Evolutionary conservation across 1,140 invertebrate species (phyloP), one percentile per base, ranked within the genome.

Genomic region (Drosophila pseudoobscura): DNA sequence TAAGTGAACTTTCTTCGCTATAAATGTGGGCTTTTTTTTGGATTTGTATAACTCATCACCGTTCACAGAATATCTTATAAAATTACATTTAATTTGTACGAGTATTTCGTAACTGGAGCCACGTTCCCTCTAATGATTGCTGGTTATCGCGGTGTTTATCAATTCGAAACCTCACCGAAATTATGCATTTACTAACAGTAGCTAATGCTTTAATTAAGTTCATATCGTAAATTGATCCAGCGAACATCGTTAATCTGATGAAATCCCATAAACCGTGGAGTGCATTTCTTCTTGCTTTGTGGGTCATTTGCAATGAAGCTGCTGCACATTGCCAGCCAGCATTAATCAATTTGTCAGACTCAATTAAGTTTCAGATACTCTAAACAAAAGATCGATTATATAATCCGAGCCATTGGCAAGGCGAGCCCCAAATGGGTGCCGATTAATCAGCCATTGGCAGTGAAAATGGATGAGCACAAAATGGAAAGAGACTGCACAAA

Each of bases 271-370:
- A 15, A 20, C 39, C 35, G 24, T 49, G 49, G 45, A 29, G 1
- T 50, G 65, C 35, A 56, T 49, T 68, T 56, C 35, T 43, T 29
- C 51, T 15, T 6, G 29, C 43, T 58, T 47, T 31, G 26, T 59
- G 13, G 44, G 56, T n/a, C 20, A 50, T 43, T 39, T 44, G 39
- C 20, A 69, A 56, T 69, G 65, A 56, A 50, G 15, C 56, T 20
- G 45, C 68, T 29, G 15, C 15, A 39, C 51, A 69, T 39, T 39
- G 35, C 43, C 54, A n/a, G 45, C 17, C 17, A 29, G n/a, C 43
- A 56, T 74, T 64, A 74, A 74, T 74, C 71, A 74, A 74, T 74
- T 74, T 24, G 52, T 29, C 59, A 57, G 59, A 54, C 70, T 52
- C 47, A 57, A 64, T 64, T 57, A 74, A 15, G 70, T 47, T 29